These are phyloP conservation scores for Paragorgia papillata DNA, from an alignment of 92 coral and sea anemone species.

Conservation along the genomic window DNA sequence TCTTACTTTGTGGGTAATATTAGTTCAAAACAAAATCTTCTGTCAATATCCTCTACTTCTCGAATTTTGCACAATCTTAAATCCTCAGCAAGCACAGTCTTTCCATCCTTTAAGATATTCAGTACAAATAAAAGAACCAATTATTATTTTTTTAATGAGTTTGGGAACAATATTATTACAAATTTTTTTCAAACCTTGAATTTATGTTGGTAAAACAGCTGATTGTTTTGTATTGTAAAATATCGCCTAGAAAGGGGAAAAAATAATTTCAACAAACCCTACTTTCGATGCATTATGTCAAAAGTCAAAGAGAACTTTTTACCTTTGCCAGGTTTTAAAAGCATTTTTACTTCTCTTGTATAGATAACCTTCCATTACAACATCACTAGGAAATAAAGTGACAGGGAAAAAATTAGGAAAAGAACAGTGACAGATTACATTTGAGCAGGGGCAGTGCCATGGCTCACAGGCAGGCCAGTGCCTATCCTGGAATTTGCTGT, in stretches of 20 bases:
- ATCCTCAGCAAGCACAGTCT: conserved; percentile 92
- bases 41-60: conserved; percentile 77
- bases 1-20: conserved; percentile 91
- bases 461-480: too few species aligned
- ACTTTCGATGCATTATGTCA: too few species aligned
- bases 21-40: conserved; percentile 91
- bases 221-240: conserved; percentile 87
- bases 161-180: background rate
- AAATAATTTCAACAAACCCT: background rate
- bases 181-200: conserved; percentile 61
- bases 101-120: conserved; percentile 81
- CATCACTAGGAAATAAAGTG: conserved; percentile 56
- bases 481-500: too few species aligned
- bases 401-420: too few species aligned
- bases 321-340: conserved; percentile 98
- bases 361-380: conserved; percentile 98
- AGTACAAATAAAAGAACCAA: too few species aligned
- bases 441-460: too few species aligned
- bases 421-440: background rate
- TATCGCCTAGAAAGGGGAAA: conserved; percentile 67
- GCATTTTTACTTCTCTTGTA: conserved; percentile 98
- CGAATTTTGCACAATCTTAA: conserved; percentile 84
- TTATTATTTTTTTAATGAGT: too few species aligned
- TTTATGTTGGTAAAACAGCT: conserved; percentile 84
- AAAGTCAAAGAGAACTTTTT: conserved; percentile 13